Evolutionary conservation across 1,140 invertebrate genomes (phyloP).

Genomic region (Archivesica marissinica): DNA sequence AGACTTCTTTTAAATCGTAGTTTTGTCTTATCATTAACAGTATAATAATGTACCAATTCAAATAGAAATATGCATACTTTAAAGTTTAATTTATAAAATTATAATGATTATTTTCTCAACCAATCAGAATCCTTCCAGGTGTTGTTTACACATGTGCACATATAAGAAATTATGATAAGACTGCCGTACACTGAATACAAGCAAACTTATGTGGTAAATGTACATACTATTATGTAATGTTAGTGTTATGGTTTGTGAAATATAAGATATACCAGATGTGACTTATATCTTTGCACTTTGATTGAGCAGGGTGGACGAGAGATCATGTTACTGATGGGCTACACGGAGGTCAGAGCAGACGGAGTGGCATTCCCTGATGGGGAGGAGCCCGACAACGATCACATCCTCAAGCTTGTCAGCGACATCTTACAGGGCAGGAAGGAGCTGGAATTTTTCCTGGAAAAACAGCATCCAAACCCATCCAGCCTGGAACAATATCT

Average conservation of each 20-base stretch:
- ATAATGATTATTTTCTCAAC: too few relatives aligned
- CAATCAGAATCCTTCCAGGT: too few relatives aligned
- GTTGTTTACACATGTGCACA: too few relatives aligned
- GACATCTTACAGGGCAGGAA: constrained; percentile 64
- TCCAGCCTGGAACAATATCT: constrained; percentile 53
- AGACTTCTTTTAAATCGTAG: too few relatives aligned
- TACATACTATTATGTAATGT: too few relatives aligned
- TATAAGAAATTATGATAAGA: too few relatives aligned
- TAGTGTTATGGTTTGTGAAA: neutral
- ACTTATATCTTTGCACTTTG: constrained; percentile 24
- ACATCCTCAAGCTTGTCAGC: constrained; percentile 57
- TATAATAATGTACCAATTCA: too few relatives aligned
- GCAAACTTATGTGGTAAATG: too few relatives aligned
- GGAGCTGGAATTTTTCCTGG: constrained; percentile 69
- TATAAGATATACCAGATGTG: neutral
- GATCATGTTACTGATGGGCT: constrained; percentile 69
- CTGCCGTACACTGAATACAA: too few relatives aligned
- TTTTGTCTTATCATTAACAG: too few relatives aligned
- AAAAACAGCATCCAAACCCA: constrained; percentile 65
- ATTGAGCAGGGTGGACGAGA: constrained; percentile 62
- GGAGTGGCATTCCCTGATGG: constrained; percentile 65
- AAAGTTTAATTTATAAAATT: too few relatives aligned
- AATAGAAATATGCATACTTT: too few relatives aligned
- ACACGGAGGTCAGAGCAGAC: constrained; percentile 60
- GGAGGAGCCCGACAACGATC: constrained; percentile 61